A percentile compares a stretch with the other conserved stretches of the same genome.
These are phyloP conservation scores for Philypnodon macrostomus DNA, from an alignment of 2,797 vertebrate species.

Conservation along the genomic window DNA sequence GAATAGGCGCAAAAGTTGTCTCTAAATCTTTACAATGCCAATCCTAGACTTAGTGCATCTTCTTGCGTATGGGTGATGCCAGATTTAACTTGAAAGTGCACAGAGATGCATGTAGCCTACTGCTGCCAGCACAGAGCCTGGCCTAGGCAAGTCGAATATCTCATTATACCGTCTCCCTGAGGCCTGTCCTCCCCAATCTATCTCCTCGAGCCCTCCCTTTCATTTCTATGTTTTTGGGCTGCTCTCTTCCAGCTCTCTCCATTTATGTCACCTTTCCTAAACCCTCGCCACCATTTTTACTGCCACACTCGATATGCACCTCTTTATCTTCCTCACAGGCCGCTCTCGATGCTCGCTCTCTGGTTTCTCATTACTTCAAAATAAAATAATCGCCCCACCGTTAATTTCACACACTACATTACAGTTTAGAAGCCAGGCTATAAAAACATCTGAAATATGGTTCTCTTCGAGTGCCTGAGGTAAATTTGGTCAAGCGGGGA, in stretches of 20 bases:
- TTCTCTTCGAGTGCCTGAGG: conserved; percentile 9
- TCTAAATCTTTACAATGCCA: conserved; percentile 46
- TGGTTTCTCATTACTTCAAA: conserved; percentile 30
- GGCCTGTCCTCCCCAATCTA: conserved; percentile 61
- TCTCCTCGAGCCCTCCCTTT: conserved; percentile 39
- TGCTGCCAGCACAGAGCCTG: conserved; percentile 44
- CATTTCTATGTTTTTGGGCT: conserved; percentile 28
- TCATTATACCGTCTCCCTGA: conserved; percentile 58
- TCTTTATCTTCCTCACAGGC: neutral
- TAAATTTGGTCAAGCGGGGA: conserved; percentile 24
- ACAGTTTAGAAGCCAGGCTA: conserved; percentile 31
- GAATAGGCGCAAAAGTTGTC: conserved; percentile 1
- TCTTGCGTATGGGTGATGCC: conserved; percentile 21
- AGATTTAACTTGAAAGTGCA: conserved; percentile 48
- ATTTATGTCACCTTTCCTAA: conserved; percentile 51
- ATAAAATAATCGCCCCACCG: conserved; percentile 28
- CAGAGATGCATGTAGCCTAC: conserved; percentile 42
- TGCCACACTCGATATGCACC: conserved; percentile 37
- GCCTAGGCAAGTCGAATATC: conserved; percentile 50
- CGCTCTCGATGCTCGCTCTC: conserved; percentile 20
- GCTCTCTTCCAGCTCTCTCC: conserved; percentile 35
- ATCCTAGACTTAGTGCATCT: conserved; percentile 30
- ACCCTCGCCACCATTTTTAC: conserved; percentile 35
- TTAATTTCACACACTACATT: conserved; percentile 19
- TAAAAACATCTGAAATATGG: conserved; percentile 28